phyloP scores from a whole-genome alignment of 2,888 invertebrate species.

The Frankliniella intonsa region DNA sequence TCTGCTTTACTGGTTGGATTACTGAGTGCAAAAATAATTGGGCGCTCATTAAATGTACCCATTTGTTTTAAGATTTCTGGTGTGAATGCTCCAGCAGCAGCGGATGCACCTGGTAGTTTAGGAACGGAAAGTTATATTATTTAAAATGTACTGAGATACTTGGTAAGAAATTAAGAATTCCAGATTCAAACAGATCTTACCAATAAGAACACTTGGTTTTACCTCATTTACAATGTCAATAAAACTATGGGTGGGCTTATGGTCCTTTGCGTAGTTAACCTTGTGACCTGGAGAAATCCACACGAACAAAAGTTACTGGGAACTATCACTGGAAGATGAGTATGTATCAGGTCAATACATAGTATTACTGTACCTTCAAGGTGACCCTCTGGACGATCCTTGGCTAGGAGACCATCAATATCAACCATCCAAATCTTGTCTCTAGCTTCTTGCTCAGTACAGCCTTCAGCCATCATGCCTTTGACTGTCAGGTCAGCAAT shows the following conservation, averaged over 20 bases:
- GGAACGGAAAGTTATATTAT: constrained; percentile 18
- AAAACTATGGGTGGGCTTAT: constrained; percentile 71
- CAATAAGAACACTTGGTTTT: constrained; percentile 83
- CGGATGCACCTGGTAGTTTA: constrained; percentile 72
- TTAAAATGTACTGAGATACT: background rate
- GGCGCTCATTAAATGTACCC: constrained; percentile 79
- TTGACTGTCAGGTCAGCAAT: constrained; percentile 85
- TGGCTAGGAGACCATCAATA: constrained; percentile 72
- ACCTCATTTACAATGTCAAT: constrained; percentile 73
- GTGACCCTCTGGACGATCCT: constrained; percentile 44
- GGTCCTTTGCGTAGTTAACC: constrained; percentile 68
- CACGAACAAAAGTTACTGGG: constrained; percentile 21
- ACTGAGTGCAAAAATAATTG: constrained; percentile 93
- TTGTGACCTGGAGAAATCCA: constrained; percentile 54
- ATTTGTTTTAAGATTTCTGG: constrained; percentile 78
- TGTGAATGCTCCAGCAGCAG: constrained; percentile 86
- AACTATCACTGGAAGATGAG: background rate
- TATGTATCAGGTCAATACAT: background rate
- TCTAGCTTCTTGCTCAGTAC: constrained; percentile 64
- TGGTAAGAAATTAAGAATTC: background rate
- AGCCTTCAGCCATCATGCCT: constrained; percentile 74
- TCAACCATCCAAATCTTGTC: constrained; percentile 95
- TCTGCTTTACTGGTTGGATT: constrained; percentile 98
- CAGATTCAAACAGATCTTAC: constrained; percentile 50
- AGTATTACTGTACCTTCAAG: constrained; percentile 37